These are phyloP conservation scores for Saturnia japonica DNA, from an alignment of 2,888 invertebrate genomes.

Conservation along the genomic window DNA sequence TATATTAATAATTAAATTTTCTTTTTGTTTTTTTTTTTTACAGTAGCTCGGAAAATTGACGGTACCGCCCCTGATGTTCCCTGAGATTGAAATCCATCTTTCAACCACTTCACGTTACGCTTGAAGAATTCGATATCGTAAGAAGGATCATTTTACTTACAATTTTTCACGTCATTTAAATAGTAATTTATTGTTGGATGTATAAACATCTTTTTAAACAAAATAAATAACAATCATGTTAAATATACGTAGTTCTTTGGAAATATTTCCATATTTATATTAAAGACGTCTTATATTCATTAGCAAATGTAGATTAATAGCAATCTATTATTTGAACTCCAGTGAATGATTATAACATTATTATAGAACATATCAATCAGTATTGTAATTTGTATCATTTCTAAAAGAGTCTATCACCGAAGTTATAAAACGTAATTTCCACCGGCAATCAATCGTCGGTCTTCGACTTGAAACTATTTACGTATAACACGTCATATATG, in stretches of 20 bases:
- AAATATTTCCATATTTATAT: too few relatives aligned
- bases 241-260: neutral
- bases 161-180: too few relatives aligned
- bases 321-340: neutral
- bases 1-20: neutral
- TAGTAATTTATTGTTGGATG: too few relatives aligned
- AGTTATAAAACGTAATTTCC: neutral
- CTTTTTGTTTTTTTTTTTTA: too few relatives aligned
- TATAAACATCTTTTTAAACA: neutral
- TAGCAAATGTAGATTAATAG: neutral
- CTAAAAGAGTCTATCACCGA: neutral
- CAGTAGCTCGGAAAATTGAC: too few relatives aligned
- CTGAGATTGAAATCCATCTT: too few relatives aligned
- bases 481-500: neutral
- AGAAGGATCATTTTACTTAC: too few relatives aligned
- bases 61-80: too few relatives aligned
- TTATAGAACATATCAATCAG: neutral
- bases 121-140: too few relatives aligned
- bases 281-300: neutral
- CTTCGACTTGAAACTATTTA: neutral
- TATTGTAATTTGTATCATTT: neutral
- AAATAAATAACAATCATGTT: neutral
- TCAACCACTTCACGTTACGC: too few relatives aligned
- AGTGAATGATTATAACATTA: neutral
- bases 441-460: neutral